Evolutionary conservation across 92 coral and sea anemone genomes (phyloP).

Genomic region (Desmophyllum pertusum): DNA sequence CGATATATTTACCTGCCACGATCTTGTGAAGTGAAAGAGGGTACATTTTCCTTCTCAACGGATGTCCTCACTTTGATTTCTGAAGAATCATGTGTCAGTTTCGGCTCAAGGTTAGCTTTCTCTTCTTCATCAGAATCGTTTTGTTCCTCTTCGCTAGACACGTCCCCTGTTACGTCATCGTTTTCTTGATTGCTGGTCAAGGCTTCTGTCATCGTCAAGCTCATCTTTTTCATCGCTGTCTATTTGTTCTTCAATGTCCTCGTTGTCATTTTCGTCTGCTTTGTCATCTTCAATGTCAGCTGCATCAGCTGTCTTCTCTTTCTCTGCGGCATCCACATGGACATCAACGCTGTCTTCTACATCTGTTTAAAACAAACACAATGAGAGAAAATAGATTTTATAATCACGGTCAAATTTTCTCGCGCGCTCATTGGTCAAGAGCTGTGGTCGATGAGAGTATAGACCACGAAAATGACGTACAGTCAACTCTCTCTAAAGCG

Average conservation of each 20-base stretch:
- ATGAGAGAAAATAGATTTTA: too few species aligned
- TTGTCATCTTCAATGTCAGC: not conserved
- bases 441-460: too few species aligned
- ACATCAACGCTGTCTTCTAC: constrained; percentile 37
- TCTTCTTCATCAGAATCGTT: constrained; percentile 20
- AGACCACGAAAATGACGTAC: too few species aligned
- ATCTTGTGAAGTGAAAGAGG: not conserved
- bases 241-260: not conserved
- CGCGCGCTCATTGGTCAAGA: too few species aligned
- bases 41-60: not conserved
- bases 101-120: not conserved
- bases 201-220: not conserved
- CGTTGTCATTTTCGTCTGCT: constrained; percentile 12
- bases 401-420: too few species aligned
- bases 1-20: constrained; percentile 2
- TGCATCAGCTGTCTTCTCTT: not conserved
- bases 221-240: not conserved
- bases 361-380: not conserved
- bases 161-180: not conserved
- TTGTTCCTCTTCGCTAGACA: not conserved
- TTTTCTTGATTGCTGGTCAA: not conserved
- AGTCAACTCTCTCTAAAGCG: too few species aligned
- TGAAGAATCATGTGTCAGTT: not conserved
- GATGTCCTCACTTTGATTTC: not conserved
- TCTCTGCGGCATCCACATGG: not conserved